Evolutionary conservation across 2,888 invertebrate genomes (phyloP).

Genomic region (Lymantria monacha): DNA sequence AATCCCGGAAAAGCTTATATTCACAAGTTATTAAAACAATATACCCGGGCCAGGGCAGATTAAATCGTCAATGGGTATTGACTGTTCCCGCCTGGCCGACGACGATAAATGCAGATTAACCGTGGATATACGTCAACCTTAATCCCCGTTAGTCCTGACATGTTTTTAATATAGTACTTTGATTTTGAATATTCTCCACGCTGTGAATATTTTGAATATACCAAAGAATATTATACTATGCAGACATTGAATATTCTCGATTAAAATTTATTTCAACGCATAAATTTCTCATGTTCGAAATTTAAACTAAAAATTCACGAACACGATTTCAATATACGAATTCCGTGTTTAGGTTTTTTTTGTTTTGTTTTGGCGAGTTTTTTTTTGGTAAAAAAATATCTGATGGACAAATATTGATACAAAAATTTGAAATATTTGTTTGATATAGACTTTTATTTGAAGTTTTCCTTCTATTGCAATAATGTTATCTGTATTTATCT

Average conservation of each 20-base stretch:
- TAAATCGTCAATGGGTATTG: conserved; percentile 66
- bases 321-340: neutral
- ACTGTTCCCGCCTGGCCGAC: conserved; percentile 57
- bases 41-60: conserved; percentile 52
- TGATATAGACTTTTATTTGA: no score
- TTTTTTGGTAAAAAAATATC: neutral
- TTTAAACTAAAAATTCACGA: neutral
- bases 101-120: conserved; percentile 74
- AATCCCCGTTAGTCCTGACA: conserved; percentile 47
- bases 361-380: neutral
- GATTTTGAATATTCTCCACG: conserved; percentile 30
- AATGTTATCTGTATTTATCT: no score
- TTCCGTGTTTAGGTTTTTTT: neutral
- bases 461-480: no score
- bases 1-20: conserved; percentile 13
- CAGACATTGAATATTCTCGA: neutral
- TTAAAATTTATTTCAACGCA: conserved; percentile 1
- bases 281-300: conserved; percentile 2
- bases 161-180: conserved; percentile 47
- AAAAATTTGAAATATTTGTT: no score
- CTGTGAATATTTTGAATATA: neutral
- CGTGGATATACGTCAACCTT: conserved; percentile 58
- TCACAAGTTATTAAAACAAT: conserved; percentile 42
- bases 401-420: no score
- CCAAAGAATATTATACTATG: neutral